Conservation (phyloP, 1,140 invertebrate species). For the Bathynomus jamesi region DNA sequence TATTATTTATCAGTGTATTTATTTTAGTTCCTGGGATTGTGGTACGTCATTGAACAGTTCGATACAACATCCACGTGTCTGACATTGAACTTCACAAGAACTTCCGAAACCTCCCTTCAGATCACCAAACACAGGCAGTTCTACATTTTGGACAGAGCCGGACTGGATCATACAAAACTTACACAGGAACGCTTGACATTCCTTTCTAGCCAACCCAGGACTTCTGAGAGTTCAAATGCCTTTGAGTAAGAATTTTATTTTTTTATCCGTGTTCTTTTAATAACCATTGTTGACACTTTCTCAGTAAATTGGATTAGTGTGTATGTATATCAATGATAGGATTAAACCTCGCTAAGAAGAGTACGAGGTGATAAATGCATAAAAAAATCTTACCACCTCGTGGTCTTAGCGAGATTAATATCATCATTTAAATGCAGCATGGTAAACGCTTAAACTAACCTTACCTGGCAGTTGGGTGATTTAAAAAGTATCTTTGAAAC, state of each 20-base stretch:
- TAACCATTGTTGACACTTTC: too few species aligned
- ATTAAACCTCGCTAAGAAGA: too few species aligned
- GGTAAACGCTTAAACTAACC: too few species aligned
- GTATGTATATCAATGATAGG: too few species aligned
- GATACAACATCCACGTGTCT: constrained; percentile 69
- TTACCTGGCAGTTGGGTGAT: too few species aligned
- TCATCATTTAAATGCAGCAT: too few species aligned
- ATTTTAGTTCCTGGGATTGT: constrained; percentile 62
- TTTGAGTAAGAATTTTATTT: constrained; percentile 57
- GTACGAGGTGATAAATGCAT: too few species aligned
- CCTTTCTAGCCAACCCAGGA: constrained; percentile 57
- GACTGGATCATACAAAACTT: constrained; percentile 66
- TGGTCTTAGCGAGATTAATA: too few species aligned
- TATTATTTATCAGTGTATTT: too few species aligned
- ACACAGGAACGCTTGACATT: constrained; percentile 60
- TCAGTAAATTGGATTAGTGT: too few species aligned
- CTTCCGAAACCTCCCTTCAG: constrained; percentile 54
- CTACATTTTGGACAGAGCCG: constrained; percentile 45
- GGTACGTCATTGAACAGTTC: constrained; percentile 77
- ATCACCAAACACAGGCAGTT: constrained; percentile 66
- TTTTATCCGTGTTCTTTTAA: background rate
- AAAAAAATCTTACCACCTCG: too few species aligned
- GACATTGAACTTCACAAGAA: constrained; percentile 63
- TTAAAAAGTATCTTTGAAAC: too few species aligned
- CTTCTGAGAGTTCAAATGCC: constrained; percentile 67